Evolutionary conservation across 1,140 invertebrate species (phyloP), one percentile per base, ranked within the genome.

Genomic region (Drosophila busckii): DNA sequence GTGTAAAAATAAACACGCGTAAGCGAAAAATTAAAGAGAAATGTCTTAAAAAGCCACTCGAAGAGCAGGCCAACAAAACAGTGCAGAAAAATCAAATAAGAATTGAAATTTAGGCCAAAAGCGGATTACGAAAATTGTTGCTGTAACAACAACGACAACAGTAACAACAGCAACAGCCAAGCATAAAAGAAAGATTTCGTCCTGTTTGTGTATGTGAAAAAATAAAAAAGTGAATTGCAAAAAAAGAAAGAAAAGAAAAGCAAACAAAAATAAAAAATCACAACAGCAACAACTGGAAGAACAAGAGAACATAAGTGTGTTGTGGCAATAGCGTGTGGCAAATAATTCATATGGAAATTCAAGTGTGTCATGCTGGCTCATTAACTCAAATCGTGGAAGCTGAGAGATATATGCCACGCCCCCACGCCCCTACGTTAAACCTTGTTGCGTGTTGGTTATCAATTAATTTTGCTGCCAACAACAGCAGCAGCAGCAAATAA

Each of bases 101-200:
- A 82, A 80, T 78, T 73, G 69, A 78, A 78, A 78, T 73, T 73
- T 73, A 49, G 73, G 68, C 58, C 73, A 61, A 80, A 76, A 68
- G 75, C 73, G 73, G 73, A 80, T 78, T 78, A 78, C 73, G 40
- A 64, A 45, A 56, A 55, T 66, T 65, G 56, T 65, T 65, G 62
- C 56, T 60, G 55, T 19, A 9, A 35, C 31, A 53, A 37, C 25
- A 44, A 23, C 40, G 35, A 17, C 38, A 53, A 25, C 40, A 59
- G 23, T 35, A 31, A 38, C 32, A 46, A 22, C 26, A 37, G 23
- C 53, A 59, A 58, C 53, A 37, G 45, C 22, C 40, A 62, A 63
- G 58, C 61, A 61, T 37, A 50, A 48, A 64, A 64, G 23, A 17
- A 37, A 61, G 28, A 41, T 46, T 66, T 41, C 19, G 22, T 16